Conservation (phyloP, 37 sponge, comb jelly and placozoan species). For the Lycopodina hypogea region DNA sequence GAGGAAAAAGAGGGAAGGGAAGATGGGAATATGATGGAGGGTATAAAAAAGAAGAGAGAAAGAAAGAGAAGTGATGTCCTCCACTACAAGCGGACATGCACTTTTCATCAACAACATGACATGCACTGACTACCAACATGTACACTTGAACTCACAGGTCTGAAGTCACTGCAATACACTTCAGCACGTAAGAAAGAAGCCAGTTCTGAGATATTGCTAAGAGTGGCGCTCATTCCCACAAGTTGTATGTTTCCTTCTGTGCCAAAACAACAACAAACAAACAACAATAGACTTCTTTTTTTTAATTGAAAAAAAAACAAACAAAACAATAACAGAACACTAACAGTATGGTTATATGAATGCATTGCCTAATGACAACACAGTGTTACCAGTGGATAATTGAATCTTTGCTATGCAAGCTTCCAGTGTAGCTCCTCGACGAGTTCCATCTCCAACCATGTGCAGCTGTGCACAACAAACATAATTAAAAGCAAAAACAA, state of each 20-base stretch:
- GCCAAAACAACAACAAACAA: slow-evolving; percentile 8
- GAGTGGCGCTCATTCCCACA: slow-evolving; percentile 96
- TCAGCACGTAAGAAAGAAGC: slow-evolving; percentile 76
- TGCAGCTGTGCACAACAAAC: slow-evolving; percentile 60
- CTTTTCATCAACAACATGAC: no score
- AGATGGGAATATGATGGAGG: no score
- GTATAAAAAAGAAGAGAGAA: no score
- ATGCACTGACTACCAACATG: neutral
- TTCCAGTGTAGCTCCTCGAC: slow-evolving; percentile 89
- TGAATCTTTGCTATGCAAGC: slow-evolving; percentile 78
- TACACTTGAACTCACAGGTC: slow-evolving; percentile 72
- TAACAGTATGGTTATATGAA: no score
- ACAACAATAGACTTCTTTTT: neutral
- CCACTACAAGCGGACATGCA: no score
- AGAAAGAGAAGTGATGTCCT: no score
- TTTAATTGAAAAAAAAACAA: neutral
- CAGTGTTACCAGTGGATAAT: slow-evolving; percentile 29
- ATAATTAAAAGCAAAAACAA: neutral
- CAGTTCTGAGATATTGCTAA: slow-evolving; percentile 76
- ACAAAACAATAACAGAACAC: no score
- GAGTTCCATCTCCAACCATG: slow-evolving; percentile 92
- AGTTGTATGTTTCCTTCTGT: slow-evolving; percentile 48
- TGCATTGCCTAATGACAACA: no score
- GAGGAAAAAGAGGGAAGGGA: no score
- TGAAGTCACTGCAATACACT: slow-evolving; percentile 70